phyloP scores from a whole-genome alignment of 2,113 vertebrate species.

The Sminthopsis crassicaudata region DNA sequence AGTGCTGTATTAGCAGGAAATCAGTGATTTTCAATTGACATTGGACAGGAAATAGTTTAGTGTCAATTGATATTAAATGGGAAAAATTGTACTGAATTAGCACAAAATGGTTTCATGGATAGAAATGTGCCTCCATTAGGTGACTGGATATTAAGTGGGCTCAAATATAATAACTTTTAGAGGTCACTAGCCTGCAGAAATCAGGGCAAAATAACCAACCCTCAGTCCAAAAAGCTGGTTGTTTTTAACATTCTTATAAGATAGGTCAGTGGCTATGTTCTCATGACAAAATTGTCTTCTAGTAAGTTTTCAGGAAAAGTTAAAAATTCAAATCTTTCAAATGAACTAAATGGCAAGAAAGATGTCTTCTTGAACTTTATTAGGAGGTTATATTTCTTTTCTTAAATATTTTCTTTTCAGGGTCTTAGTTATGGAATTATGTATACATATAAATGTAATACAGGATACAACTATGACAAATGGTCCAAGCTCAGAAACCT shows the following conservation, averaged over 20 bases:
- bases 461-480: conserved; percentile 21
- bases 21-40: conserved; percentile 84
- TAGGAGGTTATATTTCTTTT: conserved; percentile 27
- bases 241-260: conserved; percentile 74
- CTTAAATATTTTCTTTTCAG: conserved; percentile 27
- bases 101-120: conserved; percentile 76
- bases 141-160: conserved; percentile 78
- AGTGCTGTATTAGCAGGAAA: conserved; percentile 77
- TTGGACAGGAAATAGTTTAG: conserved; percentile 82
- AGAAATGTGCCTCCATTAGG: conserved; percentile 80
- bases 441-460: conserved; percentile 47
- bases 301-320: conserved; percentile 52
- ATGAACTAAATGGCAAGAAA: conserved; percentile 59
- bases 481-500: background rate
- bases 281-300: conserved; percentile 66
- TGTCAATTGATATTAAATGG: conserved; percentile 83
- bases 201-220: conserved; percentile 75
- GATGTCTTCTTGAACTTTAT: conserved; percentile 40
- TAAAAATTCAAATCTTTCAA: conserved; percentile 65
- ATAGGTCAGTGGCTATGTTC: conserved; percentile 67
- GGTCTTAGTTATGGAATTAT: conserved; percentile 39
- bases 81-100: conserved; percentile 83
- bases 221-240: conserved; percentile 67
- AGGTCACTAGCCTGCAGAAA: conserved; percentile 78
- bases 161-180: conserved; percentile 78